These are phyloP conservation scores for Pao palembangensis DNA, from an alignment of 2,113 vertebrate genomes.

Conservation along the genomic window DNA sequence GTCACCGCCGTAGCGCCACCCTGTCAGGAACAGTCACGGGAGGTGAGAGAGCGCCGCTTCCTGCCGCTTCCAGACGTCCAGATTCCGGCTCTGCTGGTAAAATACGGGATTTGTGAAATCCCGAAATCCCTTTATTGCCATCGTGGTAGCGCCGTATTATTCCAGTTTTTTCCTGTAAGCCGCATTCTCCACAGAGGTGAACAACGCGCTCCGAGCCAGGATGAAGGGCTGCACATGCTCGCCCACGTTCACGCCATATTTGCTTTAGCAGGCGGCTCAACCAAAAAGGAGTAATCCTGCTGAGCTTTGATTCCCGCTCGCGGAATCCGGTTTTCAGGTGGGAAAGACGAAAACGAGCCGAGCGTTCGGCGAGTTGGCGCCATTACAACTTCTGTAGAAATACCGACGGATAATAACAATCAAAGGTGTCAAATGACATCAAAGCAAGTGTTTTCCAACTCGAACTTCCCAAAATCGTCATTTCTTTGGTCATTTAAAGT, in stretches of 20 bases:
- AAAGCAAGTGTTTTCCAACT: no score
- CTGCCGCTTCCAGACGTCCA: neutral
- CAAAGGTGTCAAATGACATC: no score
- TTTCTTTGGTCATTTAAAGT: no score
- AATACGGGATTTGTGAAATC: slow-evolving; percentile 56
- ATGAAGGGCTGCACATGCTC: slow-evolving; percentile 40
- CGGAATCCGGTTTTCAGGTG: slow-evolving; percentile 1
- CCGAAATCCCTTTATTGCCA: slow-evolving; percentile 53
- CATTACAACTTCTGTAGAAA: no score
- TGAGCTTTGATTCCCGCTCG: slow-evolving; percentile 11
- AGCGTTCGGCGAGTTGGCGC: no score
- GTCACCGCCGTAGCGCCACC: slow-evolving; percentile 34
- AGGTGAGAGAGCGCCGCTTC: slow-evolving; percentile 7
- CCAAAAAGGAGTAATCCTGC: slow-evolving; percentile 42
- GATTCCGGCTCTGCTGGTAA: slow-evolving; percentile 40
- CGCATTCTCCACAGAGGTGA: slow-evolving; percentile 59
- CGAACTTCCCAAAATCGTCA: no score
- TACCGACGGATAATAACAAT: no score
- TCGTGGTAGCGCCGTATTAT: slow-evolving; percentile 49
- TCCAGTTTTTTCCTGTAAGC: slow-evolving; percentile 58
- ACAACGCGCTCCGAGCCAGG: slow-evolving; percentile 45
- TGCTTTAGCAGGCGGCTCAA: slow-evolving; percentile 12
- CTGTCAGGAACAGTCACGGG: slow-evolving; percentile 7
- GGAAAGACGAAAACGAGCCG: no score
- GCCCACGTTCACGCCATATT: slow-evolving; percentile 37